Evolutionary conservation across 2,113 vertebrate species (phyloP), one percentile per base, ranked within the genome.

Genomic region (Polypterus bichir): DNA sequence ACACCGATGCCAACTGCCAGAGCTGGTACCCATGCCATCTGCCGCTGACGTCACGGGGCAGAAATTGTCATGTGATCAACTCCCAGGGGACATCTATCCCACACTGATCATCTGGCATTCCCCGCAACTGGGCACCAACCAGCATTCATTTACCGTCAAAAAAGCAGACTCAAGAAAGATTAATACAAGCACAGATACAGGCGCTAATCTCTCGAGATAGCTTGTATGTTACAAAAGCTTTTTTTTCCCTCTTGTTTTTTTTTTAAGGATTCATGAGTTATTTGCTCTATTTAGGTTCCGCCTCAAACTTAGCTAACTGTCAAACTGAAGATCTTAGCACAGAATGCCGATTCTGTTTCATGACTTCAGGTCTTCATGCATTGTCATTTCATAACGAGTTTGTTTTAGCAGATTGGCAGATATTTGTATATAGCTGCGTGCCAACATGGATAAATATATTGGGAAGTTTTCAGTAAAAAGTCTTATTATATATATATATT

Each of bases 11-110:
- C 94, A 97, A 88, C 92, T 89, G 87, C 88, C 89, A 89, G 89
- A 89, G 89, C 92, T 92, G 93, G 91, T 98, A 96, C 93, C 92
- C 91, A 90, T 97, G 92, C 96, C 96, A 98, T 97, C 94, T 98
- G 96, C 94, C 91, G 89, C 92, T 97, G 93, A 97, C 92, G 92
- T 97, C 92, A 93, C 82, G 79, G 92, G 94, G 91, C 92, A 92
- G 89, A 85, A 83, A 84, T 83, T 89, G 90, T 89, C 95, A 98
- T 90, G 91, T 97, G 95, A 80, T 81, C 76, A 76, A 69, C 84
- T 93, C 94, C 91, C 94, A 64, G 75, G 93, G 91, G 94, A 95
- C 89, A 87, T 90, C 89, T 87, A 84, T 90, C 89, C 90, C 89
- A 82, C 80, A 90, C 88, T 89, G 86, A 92, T 97, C 94, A 94